Percentiles rank a stretch among this genome's conserved stretches.
phyloP scores from a whole-genome alignment of 2,113 vertebrate genomes.

The Sinocyclocheilus grahami region DNA sequence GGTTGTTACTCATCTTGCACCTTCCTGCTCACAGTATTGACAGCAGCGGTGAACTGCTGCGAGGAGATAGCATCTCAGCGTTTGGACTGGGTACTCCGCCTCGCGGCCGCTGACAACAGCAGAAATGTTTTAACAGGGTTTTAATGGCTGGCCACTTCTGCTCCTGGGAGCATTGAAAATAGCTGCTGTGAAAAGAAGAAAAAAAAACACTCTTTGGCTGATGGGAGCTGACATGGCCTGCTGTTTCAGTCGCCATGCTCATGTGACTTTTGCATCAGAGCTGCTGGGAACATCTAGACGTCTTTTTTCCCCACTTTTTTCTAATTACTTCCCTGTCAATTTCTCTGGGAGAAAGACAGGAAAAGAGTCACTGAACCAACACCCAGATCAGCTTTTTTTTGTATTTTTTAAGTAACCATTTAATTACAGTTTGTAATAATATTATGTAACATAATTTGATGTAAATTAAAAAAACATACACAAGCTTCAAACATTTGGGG shows the following conservation, averaged over 20 bases:
- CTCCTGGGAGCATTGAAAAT: conserved; percentile 92
- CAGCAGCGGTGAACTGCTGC: conserved; percentile 85
- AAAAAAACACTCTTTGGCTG: conserved; percentile 55
- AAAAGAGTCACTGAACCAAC: neutral
- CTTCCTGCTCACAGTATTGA: conserved; percentile 96
- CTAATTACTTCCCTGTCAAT: conserved; percentile 18
- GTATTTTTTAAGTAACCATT: neutral
- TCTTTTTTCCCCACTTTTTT: conserved; percentile 51
- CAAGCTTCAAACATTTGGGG: neutral
- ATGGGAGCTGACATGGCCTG: conserved; percentile 53
- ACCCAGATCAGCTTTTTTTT: neutral
- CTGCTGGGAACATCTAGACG: conserved; percentile 3
- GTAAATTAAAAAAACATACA: neutral
- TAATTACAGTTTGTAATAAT: neutral
- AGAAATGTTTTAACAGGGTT: conserved; percentile 99
- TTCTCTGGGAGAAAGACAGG: neutral
- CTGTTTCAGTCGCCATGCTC: conserved; percentile 39
- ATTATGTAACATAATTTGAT: neutral
- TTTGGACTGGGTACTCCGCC: conserved; percentile 76
- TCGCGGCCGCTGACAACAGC: conserved; percentile 91
- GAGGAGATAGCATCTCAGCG: conserved; percentile 82
- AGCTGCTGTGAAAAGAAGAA: conserved; percentile 67
- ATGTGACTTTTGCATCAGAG: conserved; percentile 43
- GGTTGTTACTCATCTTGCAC: conserved; percentile 97
- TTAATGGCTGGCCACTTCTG: conserved; percentile 92